Base-by-base conservation (phyloP, 2,113 vertebrate species). In the Steatornis caripensis region DNA sequence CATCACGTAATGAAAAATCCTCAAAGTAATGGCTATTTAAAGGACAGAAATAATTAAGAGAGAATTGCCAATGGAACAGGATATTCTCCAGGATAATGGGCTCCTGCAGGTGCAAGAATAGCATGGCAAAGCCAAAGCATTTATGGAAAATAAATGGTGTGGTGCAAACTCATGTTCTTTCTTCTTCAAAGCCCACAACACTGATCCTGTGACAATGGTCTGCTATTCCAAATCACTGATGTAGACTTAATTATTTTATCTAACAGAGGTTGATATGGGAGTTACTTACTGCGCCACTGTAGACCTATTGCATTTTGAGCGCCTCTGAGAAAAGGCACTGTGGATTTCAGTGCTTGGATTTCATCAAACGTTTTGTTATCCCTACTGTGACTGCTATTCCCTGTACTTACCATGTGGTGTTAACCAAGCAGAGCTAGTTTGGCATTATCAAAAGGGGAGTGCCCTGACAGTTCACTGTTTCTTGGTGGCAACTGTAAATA, bases 31-130 rank as follows among this genome's bases (percentile, higher is more conserved):
- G 51, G 82, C 97, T 97, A 75, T 80, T 69, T 87, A 93, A 95
- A 97, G 90, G 95, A 97, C 90, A 96, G 94, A 97, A 97, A 97
- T 98, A 97, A 97, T 98, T 97, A 97, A 96, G 84, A 98, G 91
- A 91, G 94, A 97, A 98, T 98, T 96, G 96, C 95, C 94, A 95
- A 87, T 90, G 89, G 91, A 96, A 95, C 69, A 96, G 91, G 93
- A 96, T 91, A 97, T 97, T 97, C 90, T 97, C 72, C 90, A 49
- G 43, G 53, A 97, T 96, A 97, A 98, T 88, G 70, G 95, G 70
- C 96, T 98, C 96, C 97, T 86, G 91, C 97, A 96, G 97, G 87
- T 95, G 77, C 87, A 95, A 96, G 97, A 97, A 97, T 91, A 95
- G 69, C 83, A 85, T 16, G 11, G 94, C 92, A 94, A 96, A 97